These are phyloP conservation scores for Cinclus mexicanus DNA, from an alignment of 2,113 vertebrate species.

Conservation along the genomic window DNA sequence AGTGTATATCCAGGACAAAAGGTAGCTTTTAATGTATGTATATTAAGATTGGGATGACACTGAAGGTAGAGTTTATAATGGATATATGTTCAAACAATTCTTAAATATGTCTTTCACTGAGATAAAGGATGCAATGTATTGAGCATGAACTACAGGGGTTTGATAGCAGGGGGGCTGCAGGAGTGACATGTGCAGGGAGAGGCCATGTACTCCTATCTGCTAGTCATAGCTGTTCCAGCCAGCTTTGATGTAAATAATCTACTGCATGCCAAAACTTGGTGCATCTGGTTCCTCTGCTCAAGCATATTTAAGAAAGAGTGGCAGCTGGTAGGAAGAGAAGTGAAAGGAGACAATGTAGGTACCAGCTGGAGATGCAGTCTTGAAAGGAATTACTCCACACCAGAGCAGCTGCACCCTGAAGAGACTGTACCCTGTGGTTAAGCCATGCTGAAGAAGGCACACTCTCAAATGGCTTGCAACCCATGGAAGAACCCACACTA, in stretches of 20 bases:
- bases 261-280: not conserved
- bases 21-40: not conserved
- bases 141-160: not conserved
- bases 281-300: not conserved
- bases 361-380: not conserved
- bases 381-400: not conserved
- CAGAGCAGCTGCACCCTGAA: not conserved
- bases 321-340: not conserved
- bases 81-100: not conserved
- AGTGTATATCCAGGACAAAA: not conserved
- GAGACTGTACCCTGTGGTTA: not conserved
- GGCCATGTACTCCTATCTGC: not conserved
- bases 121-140: not conserved
- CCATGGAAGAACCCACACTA: not conserved
- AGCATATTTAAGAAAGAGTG: not conserved
- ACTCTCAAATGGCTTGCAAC: not conserved
- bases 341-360: not conserved
- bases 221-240: not conserved
- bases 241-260: not conserved
- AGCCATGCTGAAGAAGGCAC: not conserved
- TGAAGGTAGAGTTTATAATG: no score
- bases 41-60: not conserved
- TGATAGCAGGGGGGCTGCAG: not conserved
- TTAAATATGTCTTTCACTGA: not conserved
- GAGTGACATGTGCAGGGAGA: not conserved